A percentile compares a stretch with the other conserved stretches of the same genome.
Conservation (phyloP, 2,113 vertebrate species). For the Aptenodytes forsteri region DNA sequence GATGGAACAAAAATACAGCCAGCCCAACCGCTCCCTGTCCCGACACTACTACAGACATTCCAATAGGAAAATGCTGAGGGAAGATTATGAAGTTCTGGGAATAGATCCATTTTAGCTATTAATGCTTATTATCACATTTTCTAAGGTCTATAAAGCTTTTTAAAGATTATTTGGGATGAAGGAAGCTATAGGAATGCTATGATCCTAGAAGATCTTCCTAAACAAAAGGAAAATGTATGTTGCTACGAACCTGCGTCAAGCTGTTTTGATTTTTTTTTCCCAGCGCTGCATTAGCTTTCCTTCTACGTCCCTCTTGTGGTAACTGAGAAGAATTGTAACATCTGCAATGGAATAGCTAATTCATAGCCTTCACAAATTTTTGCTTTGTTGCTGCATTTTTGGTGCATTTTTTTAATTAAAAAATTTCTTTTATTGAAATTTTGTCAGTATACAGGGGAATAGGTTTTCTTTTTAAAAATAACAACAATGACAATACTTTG, state of each 20-base stretch:
- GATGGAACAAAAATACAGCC: not conserved
- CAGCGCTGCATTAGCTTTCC: not conserved
- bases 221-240: not conserved
- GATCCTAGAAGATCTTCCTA: not conserved
- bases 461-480: not conserved
- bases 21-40: not conserved
- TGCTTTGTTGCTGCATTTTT: not conserved
- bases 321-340: not conserved
- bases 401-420: not conserved
- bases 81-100: not conserved
- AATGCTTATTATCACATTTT: not conserved
- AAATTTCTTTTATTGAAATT: not conserved
- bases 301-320: slow-evolving; percentile 64
- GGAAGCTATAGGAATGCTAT: not conserved
- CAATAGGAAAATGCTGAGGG: not conserved
- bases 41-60: not conserved
- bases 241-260: not conserved
- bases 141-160: not conserved
- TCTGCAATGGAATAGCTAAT: not conserved
- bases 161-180: not conserved
- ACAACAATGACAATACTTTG: not conserved
- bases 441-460: not conserved
- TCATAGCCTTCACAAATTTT: not conserved
- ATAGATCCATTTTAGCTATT: not conserved
- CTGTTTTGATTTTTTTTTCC: not conserved